Base-by-base conservation (phyloP, 2,797 vertebrate species). In the Gymnodraco acuticeps region DNA sequence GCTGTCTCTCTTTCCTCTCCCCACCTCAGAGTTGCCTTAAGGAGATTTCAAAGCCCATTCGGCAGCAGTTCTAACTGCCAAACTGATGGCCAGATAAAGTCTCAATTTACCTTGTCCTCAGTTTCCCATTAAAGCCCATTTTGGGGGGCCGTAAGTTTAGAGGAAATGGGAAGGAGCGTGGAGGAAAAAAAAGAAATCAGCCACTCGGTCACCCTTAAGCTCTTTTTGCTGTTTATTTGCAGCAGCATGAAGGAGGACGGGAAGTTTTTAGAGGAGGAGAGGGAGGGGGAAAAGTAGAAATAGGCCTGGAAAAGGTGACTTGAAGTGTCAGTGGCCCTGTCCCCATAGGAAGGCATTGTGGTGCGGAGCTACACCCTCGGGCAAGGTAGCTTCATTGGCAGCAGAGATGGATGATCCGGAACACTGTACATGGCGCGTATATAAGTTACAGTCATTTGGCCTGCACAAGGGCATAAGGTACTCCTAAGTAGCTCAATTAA, bases 1-100 rank as follows among this genome's bases (percentile, higher is more conserved):
- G 83, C 80, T 63, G 73, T 78, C 78, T 75, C 80, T 77, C 84
- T 61, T 27, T 75, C 73, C 74, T 87, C 78, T 86, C 84, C 65
- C 75, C 82, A 82, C 81, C 89, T 81, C 82, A 66, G 77, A 91
- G 93, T 93, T 90, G 89, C 94, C 92, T 93, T 93, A 90, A 95
- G 93, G 93, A 94, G 93, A 94, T 95, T 95, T 95, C 90, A 94
- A 94, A 94, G 93, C 88, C 89, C 86, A 87, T 92, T 89, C 88
- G 84, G 88, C 87, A 91, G 92, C 91, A 93, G 89, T 92, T 94
- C 90, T 90, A 87, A 90, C 90, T 91, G 92, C 91, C 93, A 92
- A 93, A 89, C 93, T 91, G 95, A 96, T 95, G 92, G 84, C 83
- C 81, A 89, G 91, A 95, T 92, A 94, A 93, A 91, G 84, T 90